Evolutionary conservation across 1,140 invertebrate species (phyloP).

Genomic region (Aphelinus atriplicis): DNA sequence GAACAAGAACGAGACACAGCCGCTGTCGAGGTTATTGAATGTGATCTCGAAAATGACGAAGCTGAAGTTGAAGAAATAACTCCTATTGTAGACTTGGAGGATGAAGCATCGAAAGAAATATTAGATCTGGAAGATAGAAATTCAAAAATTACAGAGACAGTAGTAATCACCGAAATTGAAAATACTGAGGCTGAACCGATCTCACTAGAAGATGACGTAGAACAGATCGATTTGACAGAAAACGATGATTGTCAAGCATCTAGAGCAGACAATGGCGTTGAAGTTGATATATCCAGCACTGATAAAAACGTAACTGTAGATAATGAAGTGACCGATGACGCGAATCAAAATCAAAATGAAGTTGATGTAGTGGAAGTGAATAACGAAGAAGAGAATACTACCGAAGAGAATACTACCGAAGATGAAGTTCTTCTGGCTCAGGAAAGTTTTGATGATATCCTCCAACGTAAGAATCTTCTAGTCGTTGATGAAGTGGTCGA

Average conservation of each 20-base stretch:
- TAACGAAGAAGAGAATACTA: constrained; percentile 14
- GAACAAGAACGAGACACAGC: neutral
- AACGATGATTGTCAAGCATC: neutral
- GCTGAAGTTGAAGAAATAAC: constrained; percentile 12
- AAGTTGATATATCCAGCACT: neutral
- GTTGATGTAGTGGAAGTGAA: neutral
- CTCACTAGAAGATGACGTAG: neutral
- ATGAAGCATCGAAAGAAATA: neutral
- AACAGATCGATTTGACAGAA: constrained; percentile 1
- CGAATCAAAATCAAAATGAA: neutral
- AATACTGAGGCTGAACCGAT: constrained; percentile 8
- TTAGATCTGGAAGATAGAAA: neutral
- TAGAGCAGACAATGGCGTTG: constrained; percentile 6
- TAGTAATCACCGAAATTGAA: constrained; percentile 8
- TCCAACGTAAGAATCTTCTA: constrained; percentile 41
- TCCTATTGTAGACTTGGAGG: neutral
- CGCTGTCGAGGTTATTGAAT: too few relatives aligned
- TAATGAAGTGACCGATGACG: constrained; percentile 14
- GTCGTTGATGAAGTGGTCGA: constrained; percentile 44
- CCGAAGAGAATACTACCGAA: constrained; percentile 17
- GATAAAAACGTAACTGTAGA: constrained; percentile 2
- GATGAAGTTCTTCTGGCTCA: constrained; percentile 34
- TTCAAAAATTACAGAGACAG: neutral
- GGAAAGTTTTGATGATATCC: constrained; percentile 42
- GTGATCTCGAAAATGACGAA: neutral